Conservation (phyloP, 2,797 vertebrate genomes). For the Diceros bicornis region DNA sequence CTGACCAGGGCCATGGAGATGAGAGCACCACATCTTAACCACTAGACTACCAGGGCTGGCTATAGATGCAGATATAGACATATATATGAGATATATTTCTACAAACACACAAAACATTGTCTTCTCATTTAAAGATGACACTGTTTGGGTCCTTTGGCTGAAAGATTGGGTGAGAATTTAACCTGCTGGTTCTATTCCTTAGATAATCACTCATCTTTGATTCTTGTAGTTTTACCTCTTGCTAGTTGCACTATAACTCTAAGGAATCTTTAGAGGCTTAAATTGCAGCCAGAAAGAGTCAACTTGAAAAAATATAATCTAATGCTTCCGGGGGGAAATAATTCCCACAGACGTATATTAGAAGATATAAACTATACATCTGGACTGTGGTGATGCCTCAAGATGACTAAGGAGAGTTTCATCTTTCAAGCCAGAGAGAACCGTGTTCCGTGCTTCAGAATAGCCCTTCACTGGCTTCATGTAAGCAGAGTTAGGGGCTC, state of each 20-base stretch:
- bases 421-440: conserved; percentile 64
- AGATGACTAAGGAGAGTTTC: conserved; percentile 42
- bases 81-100: not conserved
- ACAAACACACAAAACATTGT: not conserved
- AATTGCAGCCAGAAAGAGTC: conserved; percentile 62
- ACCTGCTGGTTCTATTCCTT: not conserved
- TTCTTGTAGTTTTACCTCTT: not conserved
- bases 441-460: not conserved
- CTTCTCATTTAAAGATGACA: not conserved
- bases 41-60: too few species aligned
- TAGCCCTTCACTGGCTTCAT: not conserved
- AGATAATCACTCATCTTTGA: not conserved
- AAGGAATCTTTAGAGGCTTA: conserved; percentile 33
- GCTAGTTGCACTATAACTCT: not conserved
- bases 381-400: conserved; percentile 2
- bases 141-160: not conserved
- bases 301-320: conserved; percentile 62
- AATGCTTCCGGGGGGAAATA: conserved; percentile 57
- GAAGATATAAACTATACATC: conserved; percentile 65
- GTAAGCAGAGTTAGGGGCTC: not conserved
- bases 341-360: conserved; percentile 67
- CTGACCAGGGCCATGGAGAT: too few species aligned
- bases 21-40: too few species aligned
- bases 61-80: not conserved
- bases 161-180: conserved; percentile 2